phyloP scores from a whole-genome alignment of 2,113 vertebrate genomes.

The Catharus bicknelli region DNA sequence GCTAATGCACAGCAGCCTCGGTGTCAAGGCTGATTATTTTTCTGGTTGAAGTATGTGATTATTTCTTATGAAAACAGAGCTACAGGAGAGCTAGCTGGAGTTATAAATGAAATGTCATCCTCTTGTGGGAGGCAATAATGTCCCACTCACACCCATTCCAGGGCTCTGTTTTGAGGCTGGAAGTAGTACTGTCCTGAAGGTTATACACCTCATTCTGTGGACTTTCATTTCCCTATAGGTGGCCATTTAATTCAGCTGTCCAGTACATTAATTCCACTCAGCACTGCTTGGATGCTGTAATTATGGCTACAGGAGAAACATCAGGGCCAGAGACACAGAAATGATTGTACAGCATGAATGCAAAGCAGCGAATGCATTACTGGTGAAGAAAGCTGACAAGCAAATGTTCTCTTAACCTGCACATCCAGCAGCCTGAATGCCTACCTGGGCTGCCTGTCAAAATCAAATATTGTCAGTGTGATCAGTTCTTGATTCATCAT shows the following conservation, averaged over 20 bases:
- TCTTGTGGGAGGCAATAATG: neutral
- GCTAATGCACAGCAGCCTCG: neutral
- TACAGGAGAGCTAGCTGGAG: neutral
- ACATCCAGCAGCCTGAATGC: neutral
- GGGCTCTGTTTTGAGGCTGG: neutral
- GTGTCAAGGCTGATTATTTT: neutral
- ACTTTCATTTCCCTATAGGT: neutral
- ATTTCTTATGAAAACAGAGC: neutral
- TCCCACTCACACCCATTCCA: neutral
- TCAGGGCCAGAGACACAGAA: neutral
- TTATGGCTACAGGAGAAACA: neutral
- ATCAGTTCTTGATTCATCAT: neutral
- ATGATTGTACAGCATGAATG: neutral
- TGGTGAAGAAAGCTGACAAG: neutral
- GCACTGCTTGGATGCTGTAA: neutral
- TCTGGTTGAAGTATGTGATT: neutral
- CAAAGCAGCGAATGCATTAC: neutral
- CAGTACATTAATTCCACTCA: neutral
- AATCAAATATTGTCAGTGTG: neutral
- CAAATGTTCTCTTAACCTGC: neutral
- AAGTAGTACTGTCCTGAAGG: neutral
- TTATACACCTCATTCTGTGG: neutral
- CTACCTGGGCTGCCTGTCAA: neutral
- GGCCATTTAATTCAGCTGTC: slow-evolving; percentile 25
- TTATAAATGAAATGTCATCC: neutral